Base-by-base conservation (phyloP, 2,113 vertebrate genomes). In the Lichenostomus cassidix region DNA sequence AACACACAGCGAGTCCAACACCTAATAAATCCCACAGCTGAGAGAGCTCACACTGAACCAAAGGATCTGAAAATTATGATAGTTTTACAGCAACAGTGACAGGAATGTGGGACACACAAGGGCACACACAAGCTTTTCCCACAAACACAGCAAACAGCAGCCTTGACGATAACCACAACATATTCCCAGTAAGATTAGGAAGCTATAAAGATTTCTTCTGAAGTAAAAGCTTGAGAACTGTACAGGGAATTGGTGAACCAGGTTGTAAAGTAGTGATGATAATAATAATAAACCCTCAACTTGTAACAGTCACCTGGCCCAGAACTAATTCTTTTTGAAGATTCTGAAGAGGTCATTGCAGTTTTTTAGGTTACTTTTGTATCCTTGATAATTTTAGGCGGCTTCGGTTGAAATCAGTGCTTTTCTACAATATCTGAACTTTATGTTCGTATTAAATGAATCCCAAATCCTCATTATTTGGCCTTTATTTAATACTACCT, bases 1-100 rank as follows among this genome's bases (percentile, higher is more conserved):
- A 93, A 92, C 53, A 88, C 79, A 78, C 4, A 78, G 47, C 28
- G 10, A 78, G n/a, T 33, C 15, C 28, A 64, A 20, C 49, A 89
- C 47, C 90, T 89, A 92, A 91, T 91, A 95, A 94, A 92, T 95
- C 64, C 65, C 55, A 41, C 63, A 80, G 60, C 46, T 90, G 79
- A 67, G 47, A 62, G 75, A 90, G 50, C 75, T 95, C 68, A 29
- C 37, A 42, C 28, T 83, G 17, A 82, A 91, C 29, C 35, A 70
- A 77, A 80, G 65, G 37, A 53, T 86, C 68, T 77, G 53, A 83
- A 93, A 95, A 90, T 69, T 4, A 22, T 75, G 41, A 42, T 35
- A 35, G 24, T 59, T 96, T 92, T 86, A 69, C 42, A 76, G 67
- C n/a, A 83, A 41, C 15, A 42, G 47, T 15, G 17, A 60, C 31